phyloP scores from a whole-genome alignment of 2,113 vertebrate species.

The Dendrocopos noguchii region DNA sequence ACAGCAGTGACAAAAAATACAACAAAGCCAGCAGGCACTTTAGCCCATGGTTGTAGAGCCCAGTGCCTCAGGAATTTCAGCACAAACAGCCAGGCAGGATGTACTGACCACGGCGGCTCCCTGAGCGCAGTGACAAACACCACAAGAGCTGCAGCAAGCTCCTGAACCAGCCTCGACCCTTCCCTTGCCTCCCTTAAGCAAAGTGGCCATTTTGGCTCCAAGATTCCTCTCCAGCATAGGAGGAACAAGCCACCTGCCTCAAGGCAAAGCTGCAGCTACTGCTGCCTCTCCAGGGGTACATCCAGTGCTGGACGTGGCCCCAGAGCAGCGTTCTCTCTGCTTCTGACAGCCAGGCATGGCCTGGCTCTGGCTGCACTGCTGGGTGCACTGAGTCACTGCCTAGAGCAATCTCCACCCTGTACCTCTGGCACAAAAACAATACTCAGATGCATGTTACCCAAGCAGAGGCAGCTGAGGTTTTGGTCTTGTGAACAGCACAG shows the following conservation, averaged over 20 bases:
- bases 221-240: neutral
- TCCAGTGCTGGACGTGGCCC: neutral
- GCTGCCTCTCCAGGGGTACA: neutral
- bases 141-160: neutral
- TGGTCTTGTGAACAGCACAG: neutral
- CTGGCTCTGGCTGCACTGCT: neutral
- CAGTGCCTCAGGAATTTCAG: neutral
- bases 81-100: neutral
- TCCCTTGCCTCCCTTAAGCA: neutral
- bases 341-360: neutral
- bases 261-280: neutral
- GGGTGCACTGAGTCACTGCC: neutral
- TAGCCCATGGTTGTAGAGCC: neutral
- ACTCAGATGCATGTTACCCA: neutral
- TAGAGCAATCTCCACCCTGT: no score
- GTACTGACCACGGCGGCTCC: neutral
- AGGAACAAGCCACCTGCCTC: neutral
- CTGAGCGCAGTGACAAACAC: neutral
- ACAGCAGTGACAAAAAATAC: fast-evolving
- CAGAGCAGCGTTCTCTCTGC: neutral
- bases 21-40: neutral
- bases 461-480: neutral
- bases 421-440: neutral
- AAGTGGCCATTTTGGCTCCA: neutral
- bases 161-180: neutral